phyloP scores from a whole-genome alignment of 2,888 invertebrate genomes.

The Aspidiotus destructor region DNA sequence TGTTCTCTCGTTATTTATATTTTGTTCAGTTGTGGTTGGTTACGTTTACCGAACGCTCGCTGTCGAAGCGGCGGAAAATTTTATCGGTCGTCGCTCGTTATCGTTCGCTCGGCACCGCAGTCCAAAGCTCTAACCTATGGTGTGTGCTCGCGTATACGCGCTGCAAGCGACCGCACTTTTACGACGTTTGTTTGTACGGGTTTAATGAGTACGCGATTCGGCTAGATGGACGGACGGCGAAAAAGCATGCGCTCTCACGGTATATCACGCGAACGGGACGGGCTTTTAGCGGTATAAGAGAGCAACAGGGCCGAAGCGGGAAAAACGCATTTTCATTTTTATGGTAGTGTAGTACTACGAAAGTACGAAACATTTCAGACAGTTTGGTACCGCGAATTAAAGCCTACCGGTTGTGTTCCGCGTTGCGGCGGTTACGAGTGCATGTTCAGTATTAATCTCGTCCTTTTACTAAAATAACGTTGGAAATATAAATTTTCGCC shows the following conservation, averaged over 20 bases:
- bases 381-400: slow-evolving; percentile 29
- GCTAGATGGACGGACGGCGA: slow-evolving; percentile 6
- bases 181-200: neutral
- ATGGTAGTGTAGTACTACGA: neutral
- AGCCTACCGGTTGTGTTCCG: slow-evolving; percentile 20
- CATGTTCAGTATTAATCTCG: neutral
- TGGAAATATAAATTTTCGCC: slow-evolving; percentile 12
- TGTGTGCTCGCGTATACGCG: too few relatives aligned
- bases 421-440: neutral
- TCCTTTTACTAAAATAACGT: neutral
- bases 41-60: neutral
- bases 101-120: neutral
- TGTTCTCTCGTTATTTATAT: neutral
- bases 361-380: slow-evolving; percentile 15
- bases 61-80: neutral
- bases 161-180: too few relatives aligned
- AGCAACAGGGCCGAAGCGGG: slow-evolving; percentile 30
- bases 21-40: neutral
- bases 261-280: slow-evolving; percentile 16
- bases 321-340: slow-evolving; percentile 7
- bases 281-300: slow-evolving; percentile 17
- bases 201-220: slow-evolving; percentile 10
- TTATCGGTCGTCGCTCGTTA: neutral
- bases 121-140: too few relatives aligned
- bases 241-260: slow-evolving; percentile 18